Conservation (phyloP, 2,888 invertebrate genomes). For the Synergus umbraculus region DNA sequence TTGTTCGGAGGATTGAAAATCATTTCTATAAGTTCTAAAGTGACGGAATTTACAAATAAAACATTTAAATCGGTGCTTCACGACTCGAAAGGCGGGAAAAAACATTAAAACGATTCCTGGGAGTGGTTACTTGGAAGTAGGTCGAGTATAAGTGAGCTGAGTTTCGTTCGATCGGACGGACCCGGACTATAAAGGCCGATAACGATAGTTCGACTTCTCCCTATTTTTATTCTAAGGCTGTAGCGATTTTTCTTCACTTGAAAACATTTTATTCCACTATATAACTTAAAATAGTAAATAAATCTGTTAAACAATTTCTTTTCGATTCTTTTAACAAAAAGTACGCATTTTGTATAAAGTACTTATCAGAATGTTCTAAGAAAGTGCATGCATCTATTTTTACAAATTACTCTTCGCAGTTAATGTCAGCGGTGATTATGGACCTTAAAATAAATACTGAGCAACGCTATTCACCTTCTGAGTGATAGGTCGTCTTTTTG, state of each 20-base stretch:
- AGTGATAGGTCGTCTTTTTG: constrained; percentile 7
- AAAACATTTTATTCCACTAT: not conserved
- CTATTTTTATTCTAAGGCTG: not conserved
- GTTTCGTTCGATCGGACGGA: constrained; percentile 56
- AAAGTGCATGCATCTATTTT: constrained; percentile 5
- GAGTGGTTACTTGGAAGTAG: constrained; percentile 67
- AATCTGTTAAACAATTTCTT: not conserved
- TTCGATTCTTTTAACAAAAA: not conserved
- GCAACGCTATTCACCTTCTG: not conserved
- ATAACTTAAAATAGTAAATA: not conserved
- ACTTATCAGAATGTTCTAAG: constrained; percentile 13
- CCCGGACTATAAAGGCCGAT: constrained; percentile 79
- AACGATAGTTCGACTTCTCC: constrained; percentile 81
- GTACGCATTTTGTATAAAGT: not conserved
- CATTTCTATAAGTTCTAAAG: not conserved
- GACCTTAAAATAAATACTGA: constrained; percentile 22
- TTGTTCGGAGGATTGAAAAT: not conserved
- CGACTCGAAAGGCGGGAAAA: constrained; percentile 21
- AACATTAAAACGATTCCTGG: constrained; percentile 60
- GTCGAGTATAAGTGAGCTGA: constrained; percentile 54
- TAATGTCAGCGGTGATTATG: constrained; percentile 10
- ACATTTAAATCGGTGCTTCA: constrained; percentile 3
- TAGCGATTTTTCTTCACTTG: not conserved
- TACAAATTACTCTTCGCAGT: constrained; percentile 1
- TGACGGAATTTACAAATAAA: constrained; percentile 29